A percentile compares a stretch with the other conserved stretches of the same genome.
phyloP scores from a whole-genome alignment of 2,888 invertebrate species.

The Sicus ferrugineus region DNA sequence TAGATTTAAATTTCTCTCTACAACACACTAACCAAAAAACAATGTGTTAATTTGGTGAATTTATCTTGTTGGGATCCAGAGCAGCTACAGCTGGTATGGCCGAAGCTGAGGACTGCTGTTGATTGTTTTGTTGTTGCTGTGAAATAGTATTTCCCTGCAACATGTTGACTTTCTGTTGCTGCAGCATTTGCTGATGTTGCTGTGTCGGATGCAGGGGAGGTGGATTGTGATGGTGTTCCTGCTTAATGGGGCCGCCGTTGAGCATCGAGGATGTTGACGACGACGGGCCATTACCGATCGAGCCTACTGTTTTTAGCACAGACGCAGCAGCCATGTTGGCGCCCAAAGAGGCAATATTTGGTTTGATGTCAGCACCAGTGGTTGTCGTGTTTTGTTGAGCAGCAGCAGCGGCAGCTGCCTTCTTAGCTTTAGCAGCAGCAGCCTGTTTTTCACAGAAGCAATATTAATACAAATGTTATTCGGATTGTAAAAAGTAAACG shows the following conservation, averaged over 20 bases:
- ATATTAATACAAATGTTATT: background rate
- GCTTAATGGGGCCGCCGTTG: slow-evolving; percentile 54
- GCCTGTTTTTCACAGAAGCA: too few species aligned
- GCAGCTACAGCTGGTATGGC: slow-evolving; percentile 64
- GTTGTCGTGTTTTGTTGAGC: slow-evolving; percentile 50
- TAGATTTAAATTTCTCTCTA: too few species aligned
- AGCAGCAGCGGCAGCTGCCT: slow-evolving; percentile 54
- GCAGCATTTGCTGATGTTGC: slow-evolving; percentile 49
- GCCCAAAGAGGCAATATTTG: slow-evolving; percentile 40
- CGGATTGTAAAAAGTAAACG: too few species aligned
- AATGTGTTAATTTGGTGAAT: too few species aligned
- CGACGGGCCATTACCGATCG: slow-evolving; percentile 30
- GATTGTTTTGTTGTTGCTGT: slow-evolving; percentile 40
- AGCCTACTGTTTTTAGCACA: background rate
- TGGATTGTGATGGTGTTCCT: slow-evolving; percentile 53
- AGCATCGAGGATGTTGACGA: slow-evolving; percentile 40
- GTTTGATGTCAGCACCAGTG: slow-evolving; percentile 45
- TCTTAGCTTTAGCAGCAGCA: slow-evolving; percentile 62
- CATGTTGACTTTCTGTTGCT: slow-evolving; percentile 34
- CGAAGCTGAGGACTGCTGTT: slow-evolving; percentile 45
- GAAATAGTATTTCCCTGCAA: slow-evolving; percentile 31
- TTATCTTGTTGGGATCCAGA: slow-evolving; percentile 67
- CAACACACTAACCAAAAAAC: too few species aligned
- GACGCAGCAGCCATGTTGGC: background rate
- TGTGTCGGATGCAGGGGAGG: slow-evolving; percentile 57